Evolutionary conservation across 1,140 invertebrate species (phyloP).

Genomic region (Phenacoccus solenopsis): DNA sequence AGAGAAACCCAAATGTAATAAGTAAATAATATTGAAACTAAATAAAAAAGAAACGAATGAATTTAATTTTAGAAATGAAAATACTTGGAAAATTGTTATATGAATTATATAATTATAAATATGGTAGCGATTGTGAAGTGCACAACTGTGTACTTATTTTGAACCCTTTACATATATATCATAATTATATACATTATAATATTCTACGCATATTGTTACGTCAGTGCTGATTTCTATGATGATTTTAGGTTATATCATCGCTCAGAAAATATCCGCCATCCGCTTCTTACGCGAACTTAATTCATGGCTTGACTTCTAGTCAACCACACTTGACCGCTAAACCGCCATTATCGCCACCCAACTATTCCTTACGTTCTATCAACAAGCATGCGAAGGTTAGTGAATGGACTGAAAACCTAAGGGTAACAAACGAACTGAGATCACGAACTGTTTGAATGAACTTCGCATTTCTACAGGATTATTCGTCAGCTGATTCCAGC

Average conservation of each 20-base stretch:
- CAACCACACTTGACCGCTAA: slow-evolving; percentile 32
- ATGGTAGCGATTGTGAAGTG: too few species aligned
- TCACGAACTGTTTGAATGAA: too few species aligned
- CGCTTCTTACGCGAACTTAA: neutral
- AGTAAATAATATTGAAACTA: too few species aligned
- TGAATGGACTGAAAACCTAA: neutral
- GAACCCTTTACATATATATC: too few species aligned
- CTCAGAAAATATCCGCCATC: neutral
- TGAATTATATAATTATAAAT: too few species aligned
- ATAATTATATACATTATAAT: too few species aligned
- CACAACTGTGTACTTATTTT: too few species aligned
- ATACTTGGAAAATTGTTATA: too few species aligned
- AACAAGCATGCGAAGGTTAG: neutral
- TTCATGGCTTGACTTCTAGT: slow-evolving; percentile 18
- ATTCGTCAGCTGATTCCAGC: neutral
- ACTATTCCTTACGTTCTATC: neutral
- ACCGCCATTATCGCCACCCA: slow-evolving; percentile 39
- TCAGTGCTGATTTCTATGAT: neutral
- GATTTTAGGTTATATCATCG: neutral
- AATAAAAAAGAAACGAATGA: too few species aligned
- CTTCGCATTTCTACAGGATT: neutral
- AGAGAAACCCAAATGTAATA: too few species aligned
- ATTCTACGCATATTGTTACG: neutral
- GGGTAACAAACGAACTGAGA: too few species aligned
- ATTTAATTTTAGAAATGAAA: too few species aligned